Percentiles rank a stretch among this genome's conserved stretches.
Evolutionary conservation across 1,140 invertebrate species (phyloP).

Genomic region (Cheumatopsyche charites): DNA sequence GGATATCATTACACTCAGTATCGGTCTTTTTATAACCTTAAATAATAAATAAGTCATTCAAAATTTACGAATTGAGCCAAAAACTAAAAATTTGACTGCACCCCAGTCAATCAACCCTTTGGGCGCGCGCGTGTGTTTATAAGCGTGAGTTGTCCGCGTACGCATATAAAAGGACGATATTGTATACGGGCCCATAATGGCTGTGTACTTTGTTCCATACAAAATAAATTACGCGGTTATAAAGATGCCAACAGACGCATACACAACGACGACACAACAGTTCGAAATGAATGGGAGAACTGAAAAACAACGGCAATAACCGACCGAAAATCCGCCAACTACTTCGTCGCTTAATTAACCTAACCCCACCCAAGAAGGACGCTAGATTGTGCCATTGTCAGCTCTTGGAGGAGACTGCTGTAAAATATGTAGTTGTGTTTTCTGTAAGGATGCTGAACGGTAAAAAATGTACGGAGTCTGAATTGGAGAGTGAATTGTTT

Average conservation of each 20-base stretch:
- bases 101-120: constrained; percentile 35
- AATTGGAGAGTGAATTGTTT: no score
- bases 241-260: constrained; percentile 36
- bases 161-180: constrained; percentile 40
- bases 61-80: no score
- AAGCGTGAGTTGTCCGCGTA: constrained; percentile 34
- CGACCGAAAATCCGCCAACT: constrained; percentile 16
- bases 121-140: constrained; percentile 8
- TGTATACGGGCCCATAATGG: constrained; percentile 36
- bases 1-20: no score
- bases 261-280: neutral
- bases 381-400: no score
- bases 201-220: constrained; percentile 36
- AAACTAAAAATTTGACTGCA: constrained; percentile 29
- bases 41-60: no score
- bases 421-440: no score
- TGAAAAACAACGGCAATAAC: constrained; percentile 30
- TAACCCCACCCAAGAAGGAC: no score
- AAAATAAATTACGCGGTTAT: constrained; percentile 39
- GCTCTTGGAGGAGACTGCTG: no score
- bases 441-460: no score
- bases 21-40: no score
- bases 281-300: constrained; percentile 22
- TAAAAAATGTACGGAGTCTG: neutral
- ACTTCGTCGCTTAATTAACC: constrained; percentile 12